Evolutionary conservation across 2,113 vertebrate genomes (phyloP).

Genomic region (Cyprinodon variegatus): DNA sequence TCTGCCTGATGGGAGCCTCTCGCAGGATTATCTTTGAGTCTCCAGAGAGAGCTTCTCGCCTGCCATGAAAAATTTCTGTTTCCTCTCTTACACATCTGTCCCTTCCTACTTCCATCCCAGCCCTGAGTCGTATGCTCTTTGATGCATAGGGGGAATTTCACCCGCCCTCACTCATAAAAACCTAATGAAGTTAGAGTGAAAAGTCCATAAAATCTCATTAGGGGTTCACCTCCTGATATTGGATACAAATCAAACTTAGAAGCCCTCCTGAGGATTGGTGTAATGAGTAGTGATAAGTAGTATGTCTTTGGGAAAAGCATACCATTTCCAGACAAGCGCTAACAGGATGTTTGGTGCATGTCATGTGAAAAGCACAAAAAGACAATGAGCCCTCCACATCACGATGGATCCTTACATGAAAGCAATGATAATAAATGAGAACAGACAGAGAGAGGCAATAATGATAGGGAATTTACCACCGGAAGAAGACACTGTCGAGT

Average conservation of each 20-base stretch:
- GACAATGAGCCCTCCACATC: slow-evolving; percentile 7
- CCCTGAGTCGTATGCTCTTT: slow-evolving; percentile 44
- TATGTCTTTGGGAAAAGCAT: slow-evolving; percentile 36
- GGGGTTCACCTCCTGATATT: slow-evolving; percentile 68
- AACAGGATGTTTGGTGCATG: slow-evolving; percentile 34
- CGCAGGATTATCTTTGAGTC: slow-evolving; percentile 73
- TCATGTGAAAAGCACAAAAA: slow-evolving; percentile 32
- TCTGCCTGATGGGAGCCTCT: slow-evolving; percentile 75
- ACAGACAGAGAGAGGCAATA: not conserved
- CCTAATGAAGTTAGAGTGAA: slow-evolving; percentile 77
- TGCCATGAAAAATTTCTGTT: slow-evolving; percentile 65
- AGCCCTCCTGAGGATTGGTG: slow-evolving; percentile 68
- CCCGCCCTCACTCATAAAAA: slow-evolving; percentile 77
- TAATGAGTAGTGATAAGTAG: slow-evolving; percentile 59
- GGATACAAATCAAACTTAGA: slow-evolving; percentile 75
- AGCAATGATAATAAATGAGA: slow-evolving; percentile 6
- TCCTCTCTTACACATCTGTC: slow-evolving; percentile 61
- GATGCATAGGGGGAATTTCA: slow-evolving; percentile 58
- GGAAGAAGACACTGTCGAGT: not conserved
- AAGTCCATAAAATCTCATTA: slow-evolving; percentile 79
- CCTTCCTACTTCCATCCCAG: slow-evolving; percentile 39
- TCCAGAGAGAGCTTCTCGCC: slow-evolving; percentile 75
- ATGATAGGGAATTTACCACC: not conserved
- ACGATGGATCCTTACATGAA: not conserved
- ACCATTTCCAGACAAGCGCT: slow-evolving; percentile 33